Percentiles rank a stretch among this genome's conserved stretches.
Conservation (phyloP, 1,140 invertebrate genomes). For the Drosophila equinoxialis region DNA sequence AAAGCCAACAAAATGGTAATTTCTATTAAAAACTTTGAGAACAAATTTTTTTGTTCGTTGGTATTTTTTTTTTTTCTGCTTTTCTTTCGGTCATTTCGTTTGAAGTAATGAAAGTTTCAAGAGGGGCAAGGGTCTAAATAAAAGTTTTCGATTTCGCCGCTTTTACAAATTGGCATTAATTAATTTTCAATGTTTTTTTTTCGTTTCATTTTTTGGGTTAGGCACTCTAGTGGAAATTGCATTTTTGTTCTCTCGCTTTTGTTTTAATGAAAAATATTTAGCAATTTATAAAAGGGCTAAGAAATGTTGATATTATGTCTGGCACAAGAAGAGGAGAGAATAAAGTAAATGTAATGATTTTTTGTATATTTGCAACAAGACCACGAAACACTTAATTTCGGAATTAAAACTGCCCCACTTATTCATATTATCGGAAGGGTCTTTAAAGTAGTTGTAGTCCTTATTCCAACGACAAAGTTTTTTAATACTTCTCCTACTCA, state of each 20-base stretch:
- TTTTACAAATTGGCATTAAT: conserved; percentile 79
- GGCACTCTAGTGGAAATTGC: conserved; percentile 24
- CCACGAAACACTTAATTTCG: not conserved
- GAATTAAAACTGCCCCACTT: not conserved
- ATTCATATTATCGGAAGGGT: no score
- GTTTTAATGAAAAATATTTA: conserved; percentile 48
- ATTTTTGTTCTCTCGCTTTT: conserved; percentile 15
- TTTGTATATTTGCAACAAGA: not conserved
- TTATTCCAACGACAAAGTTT: no score
- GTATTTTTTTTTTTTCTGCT: conserved; percentile 31
- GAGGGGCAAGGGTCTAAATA: conserved; percentile 30
- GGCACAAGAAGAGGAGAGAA: not conserved
- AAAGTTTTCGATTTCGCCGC: conserved; percentile 78
- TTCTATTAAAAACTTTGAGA: conserved; percentile 77
- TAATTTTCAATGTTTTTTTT: conserved; percentile 45
- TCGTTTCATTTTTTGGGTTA: not conserved
- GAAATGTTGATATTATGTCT: conserved; percentile 10
- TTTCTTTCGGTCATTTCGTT: conserved; percentile 56
- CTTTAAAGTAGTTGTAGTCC: no score
- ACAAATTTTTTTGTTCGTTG: conserved; percentile 58
- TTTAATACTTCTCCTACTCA: no score
- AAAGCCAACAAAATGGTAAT: conserved; percentile 74
- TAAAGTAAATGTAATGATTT: conserved; percentile 11
- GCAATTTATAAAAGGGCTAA: conserved; percentile 34
- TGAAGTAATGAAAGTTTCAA: conserved; percentile 67